phyloP scores from a whole-genome alignment of 2,113 vertebrate genomes.

The Empidonax traillii region DNA sequence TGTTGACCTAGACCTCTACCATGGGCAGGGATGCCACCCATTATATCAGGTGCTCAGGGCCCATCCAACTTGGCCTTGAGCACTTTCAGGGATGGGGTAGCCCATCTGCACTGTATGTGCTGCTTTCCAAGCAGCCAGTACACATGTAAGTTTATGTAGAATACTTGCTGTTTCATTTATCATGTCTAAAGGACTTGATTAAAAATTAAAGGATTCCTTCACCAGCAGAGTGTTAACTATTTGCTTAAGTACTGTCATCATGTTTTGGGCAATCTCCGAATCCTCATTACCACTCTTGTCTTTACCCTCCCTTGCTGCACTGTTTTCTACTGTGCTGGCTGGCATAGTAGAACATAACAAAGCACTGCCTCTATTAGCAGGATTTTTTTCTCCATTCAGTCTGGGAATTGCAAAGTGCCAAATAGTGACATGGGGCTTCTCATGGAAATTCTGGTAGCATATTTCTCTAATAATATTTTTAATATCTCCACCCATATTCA shows the following conservation, averaged over 20 bases:
- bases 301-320: not conserved
- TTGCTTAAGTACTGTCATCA: not conserved
- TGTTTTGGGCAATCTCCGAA: not conserved
- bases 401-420: not conserved
- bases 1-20: not conserved
- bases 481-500: not conserved
- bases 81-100: not conserved
- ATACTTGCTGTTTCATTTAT: not conserved
- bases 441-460: not conserved
- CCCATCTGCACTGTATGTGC: not conserved
- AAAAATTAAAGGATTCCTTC: not conserved
- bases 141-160: not conserved
- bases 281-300: not conserved
- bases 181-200: not conserved
- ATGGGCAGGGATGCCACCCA: not conserved
- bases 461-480: not conserved
- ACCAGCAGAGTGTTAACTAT: not conserved
- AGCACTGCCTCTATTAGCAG: not conserved
- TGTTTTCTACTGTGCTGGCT: not conserved
- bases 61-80: not conserved
- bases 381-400: not conserved
- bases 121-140: not conserved
- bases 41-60: not conserved
- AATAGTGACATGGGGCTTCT: not conserved
- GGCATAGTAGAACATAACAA: not conserved